Base-by-base conservation (phyloP, 2,113 vertebrate species). In the Pygoscelis adeliae region DNA sequence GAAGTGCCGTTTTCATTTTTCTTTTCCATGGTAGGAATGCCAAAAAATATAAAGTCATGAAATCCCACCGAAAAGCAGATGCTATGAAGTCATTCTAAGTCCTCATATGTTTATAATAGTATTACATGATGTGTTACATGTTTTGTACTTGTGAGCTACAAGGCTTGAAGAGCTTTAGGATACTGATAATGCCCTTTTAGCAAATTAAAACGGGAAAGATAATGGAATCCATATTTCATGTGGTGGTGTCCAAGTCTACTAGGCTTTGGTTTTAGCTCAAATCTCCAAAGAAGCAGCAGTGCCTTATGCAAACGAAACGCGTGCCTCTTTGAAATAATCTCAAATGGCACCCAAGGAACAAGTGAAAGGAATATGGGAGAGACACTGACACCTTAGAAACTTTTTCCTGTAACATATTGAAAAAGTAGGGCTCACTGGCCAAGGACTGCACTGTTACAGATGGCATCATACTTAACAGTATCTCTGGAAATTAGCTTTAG, bases 401-500 rank as follows among this genome's bases (percentile, higher is more conserved):
- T 23, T 81, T 44, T 85, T 92, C 71, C 65, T 83, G 63, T 69
- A 83, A 40, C 67, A 27, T 69, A 55, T 3, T 83, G 89, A 63
- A 83, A 47, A 87, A 89, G 22, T 25, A 65, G 82, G 44, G 47
- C 78, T 95, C 29, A 13, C 52, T 87, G 88, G 87, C 65, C 73
- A 58, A 74, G 80, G 66, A 34, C 69, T 72, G 27, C n/a, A 6
- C 49, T 86, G 55, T 67, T 85, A 74, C 81, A 95, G 81, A 90
- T 93, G 90, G 89, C 72, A 85, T 73, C 78, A 10, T 46, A 63
- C 91, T 89, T 94, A 80, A 16, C 56, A 90, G 46, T 36, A 5
- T 32, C 73, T 92, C 90, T 95, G 87, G 76, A 94, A 93, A 96
- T 90, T 63, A 87, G n/a, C 67, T 92, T 89, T 91, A 91, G 66